Evolutionary conservation across 2,888 invertebrate species (phyloP).

Genomic region (Azorinus chamasolen): DNA sequence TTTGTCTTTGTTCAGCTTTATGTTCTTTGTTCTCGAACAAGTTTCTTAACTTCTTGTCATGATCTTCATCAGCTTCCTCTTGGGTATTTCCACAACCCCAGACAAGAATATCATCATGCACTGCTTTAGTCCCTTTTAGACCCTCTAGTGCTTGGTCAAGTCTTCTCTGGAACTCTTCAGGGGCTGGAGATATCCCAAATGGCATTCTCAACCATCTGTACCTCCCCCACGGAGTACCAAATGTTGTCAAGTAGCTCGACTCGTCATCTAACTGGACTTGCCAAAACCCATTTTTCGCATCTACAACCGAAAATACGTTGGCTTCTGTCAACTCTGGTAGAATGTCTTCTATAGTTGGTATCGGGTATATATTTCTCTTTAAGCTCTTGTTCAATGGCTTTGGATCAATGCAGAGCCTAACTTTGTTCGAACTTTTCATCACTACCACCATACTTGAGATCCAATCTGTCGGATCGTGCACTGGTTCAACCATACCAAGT

Average conservation of each 20-base stretch:
- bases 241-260: slow-evolving; percentile 36
- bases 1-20: slow-evolving; percentile 40
- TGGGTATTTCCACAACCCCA: slow-evolving; percentile 27
- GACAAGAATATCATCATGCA: slow-evolving; percentile 38
- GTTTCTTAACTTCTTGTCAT: slow-evolving; percentile 22
- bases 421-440: slow-evolving; percentile 32
- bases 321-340: slow-evolving; percentile 35
- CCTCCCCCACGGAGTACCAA: slow-evolving; percentile 43
- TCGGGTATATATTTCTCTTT: slow-evolving; percentile 46
- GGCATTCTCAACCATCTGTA: slow-evolving; percentile 42
- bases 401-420: slow-evolving; percentile 59
- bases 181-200: slow-evolving; percentile 48
- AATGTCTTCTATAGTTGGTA: slow-evolving; percentile 58
- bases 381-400: slow-evolving; percentile 59
- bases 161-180: slow-evolving; percentile 38
- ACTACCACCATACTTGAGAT: slow-evolving; percentile 61
- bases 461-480: slow-evolving; percentile 57
- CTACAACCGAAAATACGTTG: slow-evolving; percentile 33
- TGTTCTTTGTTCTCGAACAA: slow-evolving; percentile 13
- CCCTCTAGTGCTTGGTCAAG: slow-evolving; percentile 36
- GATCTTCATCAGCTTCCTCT: slow-evolving; percentile 11
- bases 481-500: slow-evolving; percentile 41
- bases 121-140: slow-evolving; percentile 17
- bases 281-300: slow-evolving; percentile 45
- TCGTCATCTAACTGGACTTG: slow-evolving; percentile 29